Evolutionary conservation across 2,888 invertebrate species (phyloP), one percentile per base, ranked within the genome.

Genomic region (Agriopis aurantiaria): DNA sequence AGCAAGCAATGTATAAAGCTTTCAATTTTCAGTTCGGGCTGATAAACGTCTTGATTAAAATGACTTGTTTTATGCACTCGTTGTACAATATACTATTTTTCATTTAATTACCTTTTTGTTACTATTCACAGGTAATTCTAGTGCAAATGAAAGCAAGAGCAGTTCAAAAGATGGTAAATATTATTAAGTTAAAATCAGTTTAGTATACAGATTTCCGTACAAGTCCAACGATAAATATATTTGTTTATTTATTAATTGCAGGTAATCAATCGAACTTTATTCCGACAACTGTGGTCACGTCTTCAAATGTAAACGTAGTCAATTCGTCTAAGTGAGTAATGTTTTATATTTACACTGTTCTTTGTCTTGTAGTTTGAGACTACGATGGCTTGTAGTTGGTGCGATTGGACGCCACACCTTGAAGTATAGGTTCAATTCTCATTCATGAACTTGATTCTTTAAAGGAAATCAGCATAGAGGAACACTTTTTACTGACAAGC

Each of bases 291-390:
- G 92, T 93, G 84, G 91, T 94, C 87, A 92, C 95, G 80, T 91
- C 95, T 79, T 93, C 95, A 82, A 87, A 94, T 89, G 92, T 93
- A 86, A 94, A 94, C 83, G 90, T 94, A 93, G 91, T 93, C 87
- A 94, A 92, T 92, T 92, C 92, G 73, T 88, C 92, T 88, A 94
- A 93, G 94, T 94, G 84, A 92, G 94, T 93, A 88, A 76, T 23
- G 46, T 17, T 68, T 55, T 49, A 48, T 60, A 53, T 51, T 61
- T 59, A 11, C 51, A 51, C n/a, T 46, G 43, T 57, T 55, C 58
- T 58, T 23, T 23, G 33, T 33, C 52, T 12, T 23, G 5, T 52
- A 33, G 33, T 9, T 23, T 4, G 17, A 5, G 11, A 33, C 51
- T 12, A 10, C 11, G 11, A 23, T 33, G 4, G 52, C 52, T 52